Evolutionary conservation across 2,113 vertebrate species (phyloP).

Genomic region (Ivindomyrus marchei): DNA sequence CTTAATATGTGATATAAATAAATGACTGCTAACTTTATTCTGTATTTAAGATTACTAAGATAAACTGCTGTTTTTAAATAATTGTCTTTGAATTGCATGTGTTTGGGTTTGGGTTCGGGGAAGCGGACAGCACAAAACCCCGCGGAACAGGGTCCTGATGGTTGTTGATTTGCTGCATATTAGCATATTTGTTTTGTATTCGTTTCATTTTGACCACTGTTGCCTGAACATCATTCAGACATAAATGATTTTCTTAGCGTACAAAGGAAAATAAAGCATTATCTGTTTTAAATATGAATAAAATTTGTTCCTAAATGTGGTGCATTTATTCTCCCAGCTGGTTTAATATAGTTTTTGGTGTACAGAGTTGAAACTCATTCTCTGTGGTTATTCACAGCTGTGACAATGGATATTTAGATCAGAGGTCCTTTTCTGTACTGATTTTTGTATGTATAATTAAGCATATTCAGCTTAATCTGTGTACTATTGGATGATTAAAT

Average conservation of each 20-base stretch:
- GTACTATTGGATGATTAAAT: background rate
- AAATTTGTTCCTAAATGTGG: constrained; percentile 72
- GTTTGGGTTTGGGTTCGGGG: constrained; percentile 32
- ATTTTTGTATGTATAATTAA: background rate
- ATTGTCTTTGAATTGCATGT: constrained; percentile 69
- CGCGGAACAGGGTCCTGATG: constrained; percentile 45
- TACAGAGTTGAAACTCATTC: background rate
- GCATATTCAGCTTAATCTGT: background rate
- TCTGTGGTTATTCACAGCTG: background rate
- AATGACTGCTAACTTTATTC: constrained; percentile 54
- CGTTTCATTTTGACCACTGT: constrained; percentile 70
- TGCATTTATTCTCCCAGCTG: constrained; percentile 31
- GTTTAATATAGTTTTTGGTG: background rate
- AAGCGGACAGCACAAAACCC: constrained; percentile 46
- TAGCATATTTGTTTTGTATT: constrained; percentile 60
- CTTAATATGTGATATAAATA: constrained; percentile 57
- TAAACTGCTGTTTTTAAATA: constrained; percentile 67
- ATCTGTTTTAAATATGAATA: constrained; percentile 78
- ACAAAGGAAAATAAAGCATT: constrained; percentile 63
- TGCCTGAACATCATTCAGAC: constrained; percentile 77
- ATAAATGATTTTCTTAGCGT: constrained; percentile 73
- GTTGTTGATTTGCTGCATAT: constrained; percentile 66
- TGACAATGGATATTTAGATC: background rate
- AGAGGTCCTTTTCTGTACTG: background rate
- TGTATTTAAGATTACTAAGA: constrained; percentile 63